Evolutionary conservation across 2,113 vertebrate species (phyloP).

Genomic region (Rhinoptilus africanus): DNA sequence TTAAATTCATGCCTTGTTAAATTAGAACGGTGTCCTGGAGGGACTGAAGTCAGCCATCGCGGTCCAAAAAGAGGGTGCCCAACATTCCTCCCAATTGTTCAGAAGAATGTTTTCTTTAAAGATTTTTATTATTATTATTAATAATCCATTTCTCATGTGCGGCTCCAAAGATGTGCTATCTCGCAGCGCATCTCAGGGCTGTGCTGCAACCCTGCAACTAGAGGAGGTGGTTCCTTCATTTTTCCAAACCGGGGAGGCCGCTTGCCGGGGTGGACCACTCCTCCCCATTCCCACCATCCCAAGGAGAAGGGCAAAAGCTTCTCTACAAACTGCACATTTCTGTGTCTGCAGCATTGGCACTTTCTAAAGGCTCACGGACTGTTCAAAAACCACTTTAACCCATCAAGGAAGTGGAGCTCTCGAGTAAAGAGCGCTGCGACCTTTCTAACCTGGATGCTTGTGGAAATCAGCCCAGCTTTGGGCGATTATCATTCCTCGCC

Average conservation of each 20-base stretch:
- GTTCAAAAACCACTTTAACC: background rate
- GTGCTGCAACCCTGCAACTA: background rate
- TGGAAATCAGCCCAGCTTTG: background rate
- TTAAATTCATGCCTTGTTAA: conserved; percentile 64
- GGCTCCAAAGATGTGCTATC: background rate
- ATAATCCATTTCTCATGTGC: background rate
- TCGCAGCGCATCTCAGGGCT: background rate
- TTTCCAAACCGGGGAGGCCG: background rate
- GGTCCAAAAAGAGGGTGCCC: background rate
- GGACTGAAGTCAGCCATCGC: background rate
- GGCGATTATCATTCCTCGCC: background rate
- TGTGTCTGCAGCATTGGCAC: background rate
- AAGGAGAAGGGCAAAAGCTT: background rate
- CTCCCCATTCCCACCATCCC: background rate
- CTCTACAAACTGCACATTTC: background rate
- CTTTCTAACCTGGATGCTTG: background rate
- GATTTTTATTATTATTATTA: background rate
- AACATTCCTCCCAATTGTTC: background rate
- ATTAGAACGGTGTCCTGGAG: conserved; percentile 16
- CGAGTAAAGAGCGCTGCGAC: fast-evolving
- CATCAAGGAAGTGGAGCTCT: background rate
- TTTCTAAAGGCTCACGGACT: background rate
- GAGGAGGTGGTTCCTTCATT: background rate
- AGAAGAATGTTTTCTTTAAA: background rate
- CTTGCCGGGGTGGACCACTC: background rate